Percentiles rank a stretch among this genome's conserved stretches.
These are phyloP conservation scores for Arenicola marina DNA, from an alignment of 2,888 invertebrate genomes.

Conservation along the genomic window DNA sequence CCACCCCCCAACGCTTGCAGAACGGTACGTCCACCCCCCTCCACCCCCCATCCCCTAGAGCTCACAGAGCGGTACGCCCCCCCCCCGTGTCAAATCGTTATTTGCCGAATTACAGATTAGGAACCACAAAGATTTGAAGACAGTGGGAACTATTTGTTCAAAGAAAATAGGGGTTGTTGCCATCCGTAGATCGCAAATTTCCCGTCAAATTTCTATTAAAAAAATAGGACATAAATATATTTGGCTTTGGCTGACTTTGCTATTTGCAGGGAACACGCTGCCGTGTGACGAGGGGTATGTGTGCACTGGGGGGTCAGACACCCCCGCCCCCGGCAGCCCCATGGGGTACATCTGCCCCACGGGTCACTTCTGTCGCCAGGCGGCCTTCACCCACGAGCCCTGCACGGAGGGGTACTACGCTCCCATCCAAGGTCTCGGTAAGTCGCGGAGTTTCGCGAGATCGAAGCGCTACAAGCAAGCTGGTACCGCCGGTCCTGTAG, in stretches of 20 bases:
- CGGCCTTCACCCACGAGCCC: slow-evolving; percentile 40
- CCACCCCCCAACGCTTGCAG: slow-evolving; percentile 51
- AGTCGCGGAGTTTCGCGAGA: no score
- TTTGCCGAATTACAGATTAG: slow-evolving; percentile 1
- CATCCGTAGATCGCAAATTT: no score
- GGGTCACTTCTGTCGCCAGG: slow-evolving; percentile 53
- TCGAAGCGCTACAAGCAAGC: no score
- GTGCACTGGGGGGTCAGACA: slow-evolving; percentile 49
- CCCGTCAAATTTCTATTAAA: no score
- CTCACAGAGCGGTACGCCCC: slow-evolving; percentile 43
- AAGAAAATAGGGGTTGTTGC: no score
- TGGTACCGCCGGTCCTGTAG: no score
- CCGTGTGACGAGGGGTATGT: slow-evolving; percentile 53
- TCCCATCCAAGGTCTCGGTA: slow-evolving; percentile 39
- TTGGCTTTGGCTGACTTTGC: slow-evolving; percentile 23
- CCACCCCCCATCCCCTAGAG: slow-evolving; percentile 47
- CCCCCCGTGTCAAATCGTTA: no score
- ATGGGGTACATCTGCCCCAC: slow-evolving; percentile 54
- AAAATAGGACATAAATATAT: no score
- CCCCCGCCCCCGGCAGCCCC: slow-evolving; percentile 44
- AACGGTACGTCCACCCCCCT: no score
- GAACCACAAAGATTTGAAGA: not conserved
- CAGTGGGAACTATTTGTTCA: no score
- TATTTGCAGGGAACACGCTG: slow-evolving; percentile 8
- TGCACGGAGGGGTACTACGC: slow-evolving; percentile 48